Conservation (phyloP, 2,797 vertebrate genomes). For the Allobates femoralis region DNA sequence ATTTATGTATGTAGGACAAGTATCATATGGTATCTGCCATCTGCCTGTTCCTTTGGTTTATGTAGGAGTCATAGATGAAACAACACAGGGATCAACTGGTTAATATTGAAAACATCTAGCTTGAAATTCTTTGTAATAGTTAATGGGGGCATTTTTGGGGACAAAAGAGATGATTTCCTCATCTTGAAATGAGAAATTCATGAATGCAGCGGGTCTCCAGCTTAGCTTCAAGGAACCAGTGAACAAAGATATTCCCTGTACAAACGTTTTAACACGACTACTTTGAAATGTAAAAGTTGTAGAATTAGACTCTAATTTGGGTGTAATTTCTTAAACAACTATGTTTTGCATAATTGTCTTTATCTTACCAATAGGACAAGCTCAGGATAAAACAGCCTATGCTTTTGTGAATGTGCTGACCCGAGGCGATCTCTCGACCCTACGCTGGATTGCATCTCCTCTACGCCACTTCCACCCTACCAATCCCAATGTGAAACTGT, state of each 20-base stretch:
- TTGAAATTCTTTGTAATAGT: too few species aligned
- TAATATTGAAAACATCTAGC: too few species aligned
- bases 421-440: constrained; percentile 92
- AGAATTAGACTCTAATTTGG: neutral
- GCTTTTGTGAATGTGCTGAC: constrained; percentile 92
- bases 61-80: too few species aligned
- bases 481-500: constrained; percentile 76
- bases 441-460: constrained; percentile 91
- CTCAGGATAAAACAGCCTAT: constrained; percentile 81
- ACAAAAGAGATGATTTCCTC: too few species aligned
- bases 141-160: too few species aligned
- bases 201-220: neutral
- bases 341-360: neutral
- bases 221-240: neutral
- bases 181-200: too few species aligned
- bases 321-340: neutral
- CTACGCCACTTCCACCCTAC: constrained; percentile 75
- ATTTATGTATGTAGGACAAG: neutral
- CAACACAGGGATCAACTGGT: too few species aligned
- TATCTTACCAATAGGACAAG: constrained; percentile 74
- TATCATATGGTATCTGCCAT: too few species aligned
- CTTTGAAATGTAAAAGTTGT: neutral
- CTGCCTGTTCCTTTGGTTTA: too few species aligned
- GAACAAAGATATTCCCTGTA: neutral
- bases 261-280: neutral